Evolutionary conservation across 2,113 vertebrate genomes (phyloP), one percentile per base, ranked within the genome.

Genomic region (Hylia prasina): DNA sequence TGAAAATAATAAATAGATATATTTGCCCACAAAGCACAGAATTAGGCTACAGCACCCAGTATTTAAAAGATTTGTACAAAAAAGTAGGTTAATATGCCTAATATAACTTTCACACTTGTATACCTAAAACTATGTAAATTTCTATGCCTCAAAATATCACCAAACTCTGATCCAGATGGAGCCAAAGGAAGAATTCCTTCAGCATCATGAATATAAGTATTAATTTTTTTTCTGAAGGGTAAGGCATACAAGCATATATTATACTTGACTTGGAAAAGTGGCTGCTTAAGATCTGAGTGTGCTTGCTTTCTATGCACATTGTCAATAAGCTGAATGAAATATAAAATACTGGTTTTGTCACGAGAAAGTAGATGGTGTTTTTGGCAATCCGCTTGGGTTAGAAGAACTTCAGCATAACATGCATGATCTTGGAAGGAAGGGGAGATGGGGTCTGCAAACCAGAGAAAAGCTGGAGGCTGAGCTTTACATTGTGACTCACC

Each of bases 281-380:
- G 7, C 57, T 56, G 6, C 33, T 75, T 13, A 58, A 35, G 57
- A 19, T 66, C 45, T 0, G 0, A 17, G 9, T 33, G 21, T 48
- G 4, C 28, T 22, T 89, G 27, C 23, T 79, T 82, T 82, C 48
- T 86, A 11, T 80, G 37, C 23, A 65, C 1, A 1, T 56, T 50
- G 20, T 56, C 45, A 51, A 5, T 77, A 76, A 81, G 5, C 7
- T 57, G 60, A 73, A 56, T 31, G 18, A 66, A 65, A 30, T 63
- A 24, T 9, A 4, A 15, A 39, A 39, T 25, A 71, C 1, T 50
- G 11, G 5, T 63, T 90, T 79, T 79, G 22, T 60, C 15, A 11
- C 4, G 4, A 75, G 51, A n/a, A 82, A 75, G 31, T 70, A 57
- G n/a, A 22, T 28, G 35, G 9, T 44, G 15, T 60, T 71, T 60